Evolutionary conservation across 2,888 invertebrate genomes (phyloP).

Genomic region (Julus scanicus): DNA sequence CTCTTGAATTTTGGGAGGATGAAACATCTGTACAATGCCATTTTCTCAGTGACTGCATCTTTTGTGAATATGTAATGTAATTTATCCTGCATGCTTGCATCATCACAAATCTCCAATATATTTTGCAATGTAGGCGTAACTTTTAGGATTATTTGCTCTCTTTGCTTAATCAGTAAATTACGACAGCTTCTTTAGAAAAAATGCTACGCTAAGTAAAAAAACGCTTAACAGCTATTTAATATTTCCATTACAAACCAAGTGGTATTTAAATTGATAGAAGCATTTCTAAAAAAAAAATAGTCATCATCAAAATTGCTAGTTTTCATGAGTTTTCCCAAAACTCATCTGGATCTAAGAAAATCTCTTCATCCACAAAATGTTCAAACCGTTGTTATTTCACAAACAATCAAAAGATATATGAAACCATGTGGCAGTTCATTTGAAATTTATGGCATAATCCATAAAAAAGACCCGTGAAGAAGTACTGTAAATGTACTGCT

Average conservation of each 20-base stretch:
- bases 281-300: no score
- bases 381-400: no score
- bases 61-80: neutral
- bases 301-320: no score
- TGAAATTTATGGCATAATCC: neutral
- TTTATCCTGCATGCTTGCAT: neutral
- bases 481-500: neutral
- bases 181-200: neutral
- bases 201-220: no score
- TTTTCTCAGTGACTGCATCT: neutral
- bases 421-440: no score
- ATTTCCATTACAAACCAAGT: no score
- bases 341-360: neutral
- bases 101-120: neutral
- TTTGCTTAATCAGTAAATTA: neutral
- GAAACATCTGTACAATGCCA: neutral
- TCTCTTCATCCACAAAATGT: neutral
- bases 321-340: no score
- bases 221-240: no score
- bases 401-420: no score
- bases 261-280: no score
- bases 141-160: neutral
- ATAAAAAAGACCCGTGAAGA: neutral
- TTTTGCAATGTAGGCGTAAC: neutral
- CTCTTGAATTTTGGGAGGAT: neutral